A percentile compares a stretch with the other conserved stretches of the same genome.
These are phyloP conservation scores for Sciurus carolinensis DNA, from an alignment of 2,797 vertebrate genomes.

Conservation along the genomic window DNA sequence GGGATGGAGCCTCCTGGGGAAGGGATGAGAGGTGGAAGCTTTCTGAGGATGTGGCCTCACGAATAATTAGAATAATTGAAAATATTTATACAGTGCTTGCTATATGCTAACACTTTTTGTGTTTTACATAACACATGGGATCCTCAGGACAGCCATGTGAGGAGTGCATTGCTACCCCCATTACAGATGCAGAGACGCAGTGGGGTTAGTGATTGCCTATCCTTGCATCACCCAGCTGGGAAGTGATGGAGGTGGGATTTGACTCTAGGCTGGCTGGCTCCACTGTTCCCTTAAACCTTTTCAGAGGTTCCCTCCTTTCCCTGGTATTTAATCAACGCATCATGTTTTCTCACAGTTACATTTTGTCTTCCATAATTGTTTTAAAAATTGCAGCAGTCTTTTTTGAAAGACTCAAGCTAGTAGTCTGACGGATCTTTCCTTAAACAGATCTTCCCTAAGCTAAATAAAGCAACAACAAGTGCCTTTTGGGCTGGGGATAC, in stretches of 20 bases:
- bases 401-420: constrained; percentile 53
- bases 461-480: constrained; percentile 37
- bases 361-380: constrained; percentile 62
- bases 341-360: constrained; percentile 43
- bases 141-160: neutral
- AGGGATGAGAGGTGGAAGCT: neutral
- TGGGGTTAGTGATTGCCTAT: neutral
- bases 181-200: neutral
- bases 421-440: neutral
- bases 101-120: neutral
- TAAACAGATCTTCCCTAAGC: constrained; percentile 23
- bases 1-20: neutral
- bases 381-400: constrained; percentile 46
- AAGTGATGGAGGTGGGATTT: neutral
- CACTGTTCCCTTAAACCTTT: neutral
- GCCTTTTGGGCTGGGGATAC: neutral
- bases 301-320: neutral
- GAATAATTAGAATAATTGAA: neutral
- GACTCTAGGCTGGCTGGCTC: neutral
- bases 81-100: neutral
- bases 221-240: neutral
- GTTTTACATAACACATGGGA: neutral
- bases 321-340: constrained; percentile 41
- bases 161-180: neutral
- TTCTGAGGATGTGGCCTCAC: neutral